A percentile compares a stretch with the other conserved stretches of the same genome.
Evolutionary conservation across 1,140 invertebrate genomes (phyloP).

Genomic region (Calephelis virginiensis): DNA sequence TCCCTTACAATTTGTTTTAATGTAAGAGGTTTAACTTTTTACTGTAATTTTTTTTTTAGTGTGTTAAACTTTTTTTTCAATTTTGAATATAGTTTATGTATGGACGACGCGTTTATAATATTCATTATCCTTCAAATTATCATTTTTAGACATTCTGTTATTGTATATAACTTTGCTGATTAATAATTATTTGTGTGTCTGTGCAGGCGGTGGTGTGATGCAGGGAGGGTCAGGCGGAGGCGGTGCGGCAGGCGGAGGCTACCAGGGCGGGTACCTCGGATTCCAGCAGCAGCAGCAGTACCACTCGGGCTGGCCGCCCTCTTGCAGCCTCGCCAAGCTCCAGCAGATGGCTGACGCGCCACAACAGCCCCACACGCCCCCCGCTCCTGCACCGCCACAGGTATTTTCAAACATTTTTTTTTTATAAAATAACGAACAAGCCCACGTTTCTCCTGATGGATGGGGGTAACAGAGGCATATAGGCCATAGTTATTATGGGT

Average conservation of each 20-base stretch:
- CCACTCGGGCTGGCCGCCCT: constrained; percentile 63
- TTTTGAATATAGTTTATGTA: too few relatives aligned
- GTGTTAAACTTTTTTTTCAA: too few relatives aligned
- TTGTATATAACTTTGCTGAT: background rate
- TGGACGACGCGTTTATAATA: too few relatives aligned
- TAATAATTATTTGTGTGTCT: background rate
- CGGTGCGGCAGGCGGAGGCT: constrained; percentile 40
- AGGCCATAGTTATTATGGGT: too few relatives aligned
- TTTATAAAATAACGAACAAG: too few relatives aligned
- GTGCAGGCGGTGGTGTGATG: constrained; percentile 44
- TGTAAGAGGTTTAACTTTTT: too few relatives aligned
- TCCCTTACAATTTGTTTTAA: too few relatives aligned
- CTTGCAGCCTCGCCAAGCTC: constrained; percentile 72
- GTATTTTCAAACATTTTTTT: background rate
- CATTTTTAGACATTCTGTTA: too few relatives aligned
- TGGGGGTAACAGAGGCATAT: too few relatives aligned
- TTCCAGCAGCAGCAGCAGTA: constrained; percentile 72
- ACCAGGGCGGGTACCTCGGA: constrained; percentile 64
- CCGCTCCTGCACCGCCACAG: constrained; percentile 37
- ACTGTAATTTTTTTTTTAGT: too few relatives aligned
- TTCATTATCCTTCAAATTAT: too few relatives aligned
- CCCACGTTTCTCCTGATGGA: too few relatives aligned
- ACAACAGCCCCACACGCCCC: constrained; percentile 56
- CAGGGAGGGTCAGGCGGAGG: constrained; percentile 31
- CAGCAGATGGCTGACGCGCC: constrained; percentile 75